phyloP scores from a whole-genome alignment of 2,888 invertebrate species.

The Brassicogethes aeneus region DNA sequence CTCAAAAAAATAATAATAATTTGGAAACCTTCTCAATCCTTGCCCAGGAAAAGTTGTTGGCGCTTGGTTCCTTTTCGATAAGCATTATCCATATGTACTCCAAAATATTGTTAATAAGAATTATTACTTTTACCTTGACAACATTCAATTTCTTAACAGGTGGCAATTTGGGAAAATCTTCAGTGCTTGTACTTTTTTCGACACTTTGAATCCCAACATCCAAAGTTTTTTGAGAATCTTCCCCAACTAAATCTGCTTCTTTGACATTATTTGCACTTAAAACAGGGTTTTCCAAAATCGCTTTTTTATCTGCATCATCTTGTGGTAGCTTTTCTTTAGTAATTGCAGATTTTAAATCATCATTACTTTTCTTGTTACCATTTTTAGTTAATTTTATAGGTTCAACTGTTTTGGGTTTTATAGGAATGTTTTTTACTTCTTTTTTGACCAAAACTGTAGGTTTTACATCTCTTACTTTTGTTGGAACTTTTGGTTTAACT shows the following conservation, averaged over 20 bases:
- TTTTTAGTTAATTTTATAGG: neutral
- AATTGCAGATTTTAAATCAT: conserved; percentile 10
- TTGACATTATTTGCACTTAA: conserved; percentile 8
- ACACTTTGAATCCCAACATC: conserved; percentile 37
- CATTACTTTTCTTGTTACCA: conserved; percentile 9
- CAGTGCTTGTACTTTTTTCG: conserved; percentile 39
- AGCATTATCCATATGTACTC: too few species aligned
- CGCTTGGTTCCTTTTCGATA: too few species aligned
- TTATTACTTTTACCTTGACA: too few species aligned
- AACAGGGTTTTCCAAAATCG: neutral
- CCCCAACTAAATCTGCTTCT: conserved; percentile 5
- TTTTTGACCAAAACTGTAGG: conserved; percentile 5
- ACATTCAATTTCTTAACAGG: conserved; percentile 25
- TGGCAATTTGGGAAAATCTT: conserved; percentile 33
- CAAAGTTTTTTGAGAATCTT: conserved; percentile 34
- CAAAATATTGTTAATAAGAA: too few species aligned
- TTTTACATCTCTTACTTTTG: conserved; percentile 9
- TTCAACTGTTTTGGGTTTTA: neutral
- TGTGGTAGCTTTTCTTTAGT: conserved; percentile 11
- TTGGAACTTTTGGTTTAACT: conserved; percentile 6
- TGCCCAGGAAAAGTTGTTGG: too few species aligned
- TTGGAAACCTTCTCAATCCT: too few species aligned
- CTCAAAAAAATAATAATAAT: too few species aligned
- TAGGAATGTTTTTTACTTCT: conserved; percentile 5
- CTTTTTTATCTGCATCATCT: neutral